These are phyloP conservation scores for Neelides folsomi DNA, from an alignment of 2,888 invertebrate genomes.

Conservation along the genomic window DNA sequence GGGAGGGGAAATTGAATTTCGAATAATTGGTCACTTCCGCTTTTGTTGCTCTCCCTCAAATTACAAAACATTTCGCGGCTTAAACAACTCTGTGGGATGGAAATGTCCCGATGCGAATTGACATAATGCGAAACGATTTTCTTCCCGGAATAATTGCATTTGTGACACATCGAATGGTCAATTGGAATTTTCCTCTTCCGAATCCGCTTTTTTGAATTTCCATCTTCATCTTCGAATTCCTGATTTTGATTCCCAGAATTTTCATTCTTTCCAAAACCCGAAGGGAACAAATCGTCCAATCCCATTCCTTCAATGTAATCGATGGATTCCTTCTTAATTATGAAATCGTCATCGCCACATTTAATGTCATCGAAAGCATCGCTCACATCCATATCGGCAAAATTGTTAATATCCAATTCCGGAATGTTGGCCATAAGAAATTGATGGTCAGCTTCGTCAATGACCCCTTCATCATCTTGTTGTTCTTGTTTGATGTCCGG, in stretches of 20 bases:
- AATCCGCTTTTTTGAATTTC: constrained; percentile 35
- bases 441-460: background rate
- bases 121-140: constrained; percentile 55
- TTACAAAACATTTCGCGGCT: constrained; percentile 11
- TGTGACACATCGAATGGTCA: constrained; percentile 42
- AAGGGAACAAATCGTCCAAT: background rate
- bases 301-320: constrained; percentile 4
- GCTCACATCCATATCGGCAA: background rate
- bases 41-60: constrained; percentile 13
- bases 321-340: background rate
- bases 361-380: background rate
- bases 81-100: constrained; percentile 23
- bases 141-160: constrained; percentile 48
- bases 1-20: constrained; percentile 7
- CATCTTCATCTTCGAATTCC: background rate
- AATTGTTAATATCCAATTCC: background rate
- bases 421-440: background rate
- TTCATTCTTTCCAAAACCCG: background rate
- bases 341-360: background rate
- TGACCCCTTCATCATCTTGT: constrained; percentile 4
- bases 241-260: background rate
- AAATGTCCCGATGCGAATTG: constrained; percentile 46
- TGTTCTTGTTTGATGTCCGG: background rate
- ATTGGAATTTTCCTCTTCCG: constrained; percentile 5
- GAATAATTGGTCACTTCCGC: constrained; percentile 15